Evolutionary conservation across 2,113 vertebrate genomes (phyloP).

Genomic region (Poeciliopsis occidentalis): DNA sequence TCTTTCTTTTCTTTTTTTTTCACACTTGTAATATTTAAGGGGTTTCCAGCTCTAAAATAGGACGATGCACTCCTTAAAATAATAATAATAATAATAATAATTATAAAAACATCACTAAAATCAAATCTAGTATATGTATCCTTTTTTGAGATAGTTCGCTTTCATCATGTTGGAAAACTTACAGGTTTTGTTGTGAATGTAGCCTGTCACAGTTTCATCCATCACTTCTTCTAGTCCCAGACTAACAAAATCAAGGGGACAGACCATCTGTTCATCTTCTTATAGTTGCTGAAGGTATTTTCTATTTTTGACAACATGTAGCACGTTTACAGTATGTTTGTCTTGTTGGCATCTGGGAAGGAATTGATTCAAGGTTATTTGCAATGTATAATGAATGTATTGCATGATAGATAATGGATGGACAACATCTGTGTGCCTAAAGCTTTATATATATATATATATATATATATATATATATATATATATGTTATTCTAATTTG

Average conservation of each 20-base stretch:
- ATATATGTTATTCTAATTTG: constrained; percentile 8
- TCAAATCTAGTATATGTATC: too few species aligned
- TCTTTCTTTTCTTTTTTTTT: too few species aligned
- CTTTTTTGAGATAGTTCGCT: neutral
- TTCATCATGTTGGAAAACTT: neutral
- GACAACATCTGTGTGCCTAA: constrained; percentile 11
- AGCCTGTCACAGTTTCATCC: neutral
- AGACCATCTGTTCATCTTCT: constrained; percentile 24
- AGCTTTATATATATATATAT: neutral
- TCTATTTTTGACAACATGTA: neutral
- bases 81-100: too few species aligned
- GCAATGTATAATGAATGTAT: constrained; percentile 7
- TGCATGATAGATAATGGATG: constrained; percentile 10
- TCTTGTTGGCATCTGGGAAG: neutral
- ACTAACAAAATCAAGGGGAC: constrained; percentile 17
- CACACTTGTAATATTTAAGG: too few species aligned
- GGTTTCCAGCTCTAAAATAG: too few species aligned
- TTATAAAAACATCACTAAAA: too few species aligned
- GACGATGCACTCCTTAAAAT: too few species aligned
- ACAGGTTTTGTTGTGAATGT: neutral
- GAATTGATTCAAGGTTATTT: neutral
- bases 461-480: too few species aligned
- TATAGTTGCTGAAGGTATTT: neutral
- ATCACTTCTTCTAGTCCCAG: constrained; percentile 7
- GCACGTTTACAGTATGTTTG: neutral